Base-by-base conservation (phyloP, 1,140 invertebrate species). In the Akabosia matsudoensis region DNA sequence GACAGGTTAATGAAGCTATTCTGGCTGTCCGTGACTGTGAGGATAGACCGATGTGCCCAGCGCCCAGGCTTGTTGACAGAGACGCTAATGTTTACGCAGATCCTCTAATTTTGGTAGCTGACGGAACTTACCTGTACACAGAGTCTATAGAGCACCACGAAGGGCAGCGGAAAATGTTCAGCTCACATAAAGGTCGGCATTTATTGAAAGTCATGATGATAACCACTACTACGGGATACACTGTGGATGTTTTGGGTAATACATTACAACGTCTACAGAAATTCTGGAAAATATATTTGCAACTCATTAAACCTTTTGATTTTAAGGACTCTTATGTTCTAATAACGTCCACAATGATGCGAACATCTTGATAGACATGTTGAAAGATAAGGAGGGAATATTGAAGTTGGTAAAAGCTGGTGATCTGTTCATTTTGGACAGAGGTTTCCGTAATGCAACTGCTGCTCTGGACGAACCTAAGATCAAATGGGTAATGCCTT, bases 361-460 rank as follows among this genome's bases (percentile, higher is more conserved):
- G 54, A 22, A 10, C 14, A 61, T 61, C 24, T 10, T 22, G 24
- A 61, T n/a, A 22, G 4, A 7, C 37, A 61, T 7, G 54, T 7
- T 61, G 13, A 61, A 61, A 61, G 14, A 7, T 51, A 14, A 24
- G 24, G 4, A 14, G 54, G 54, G 54, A 3, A 61, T 10, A 18
- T 7, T 45, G 37, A 45, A 7, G 18, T 61, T 22, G 54, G 13
- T n/a, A 61, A n/a, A 13, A 22, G 26, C 34, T n/a, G 22, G 34
- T 7, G 80, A 82, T 72, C 78, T 80, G 24, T 80, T 82, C 78
- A 73, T 83, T 31, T 52, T 83, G 70, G 82, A 84, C 80, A 77
- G 83, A 54, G 83, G 83, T 22, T 83, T 84, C 75, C 77, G 82
- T 34, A 82, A 84, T 74, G 78, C 81, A n/a, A 2, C 73, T 34